Percentiles rank a stretch among this genome's conserved stretches.
Conservation (phyloP, 2,888 invertebrate species). For the Mimachlamys varia region DNA sequence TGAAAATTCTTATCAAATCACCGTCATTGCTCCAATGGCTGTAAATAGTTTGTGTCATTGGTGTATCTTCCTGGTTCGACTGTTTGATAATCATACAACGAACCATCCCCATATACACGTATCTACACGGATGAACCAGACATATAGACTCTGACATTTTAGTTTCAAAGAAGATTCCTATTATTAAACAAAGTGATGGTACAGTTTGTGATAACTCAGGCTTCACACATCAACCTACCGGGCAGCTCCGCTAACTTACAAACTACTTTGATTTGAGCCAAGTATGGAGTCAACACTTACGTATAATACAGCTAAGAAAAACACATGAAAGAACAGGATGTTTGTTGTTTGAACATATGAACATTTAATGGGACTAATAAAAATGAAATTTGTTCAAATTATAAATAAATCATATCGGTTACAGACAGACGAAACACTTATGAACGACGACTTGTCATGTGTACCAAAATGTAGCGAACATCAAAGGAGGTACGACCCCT, state of each 20-base stretch:
- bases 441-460: background rate
- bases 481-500: background rate
- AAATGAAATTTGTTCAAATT: slow-evolving; percentile 29
- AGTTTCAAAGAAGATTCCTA: background rate
- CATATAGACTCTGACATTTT: background rate
- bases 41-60: too few relatives aligned
- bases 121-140: background rate
- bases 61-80: background rate
- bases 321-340: slow-evolving; percentile 21
- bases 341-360: slow-evolving; percentile 35
- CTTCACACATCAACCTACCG: background rate
- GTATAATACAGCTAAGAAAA: background rate
- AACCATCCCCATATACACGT: background rate
- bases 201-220: background rate
- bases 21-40: too few relatives aligned
- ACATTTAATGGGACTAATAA: slow-evolving; percentile 31
- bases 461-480: background rate
- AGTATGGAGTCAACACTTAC: background rate
- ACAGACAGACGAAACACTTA: slow-evolving; percentile 27
- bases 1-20: too few relatives aligned
- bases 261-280: background rate
- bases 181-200: background rate
- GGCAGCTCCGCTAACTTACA: background rate
- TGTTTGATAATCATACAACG: background rate
- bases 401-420: slow-evolving; percentile 26